Evolutionary conservation across 2,888 invertebrate genomes (phyloP), one percentile per base, ranked within the genome.

Genomic region (Nipponacmea schrenckii): DNA sequence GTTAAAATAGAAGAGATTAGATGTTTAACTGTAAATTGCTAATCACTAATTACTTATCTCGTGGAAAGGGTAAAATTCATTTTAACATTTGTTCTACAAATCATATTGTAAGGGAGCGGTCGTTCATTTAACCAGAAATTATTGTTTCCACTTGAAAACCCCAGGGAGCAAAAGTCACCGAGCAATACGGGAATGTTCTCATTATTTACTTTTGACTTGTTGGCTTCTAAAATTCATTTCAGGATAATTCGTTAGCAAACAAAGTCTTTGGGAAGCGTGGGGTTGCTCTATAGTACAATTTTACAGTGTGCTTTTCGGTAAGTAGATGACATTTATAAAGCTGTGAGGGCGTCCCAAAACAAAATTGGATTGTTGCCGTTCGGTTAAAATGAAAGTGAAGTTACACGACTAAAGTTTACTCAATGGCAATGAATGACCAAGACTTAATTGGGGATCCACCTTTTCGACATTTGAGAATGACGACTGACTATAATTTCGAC

Each of bases 221-320:
- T 69, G 69, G 64, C 69, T 69, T 69, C 64, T 64, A 69, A 69
- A 69, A 64, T 69, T 69, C 69, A 69, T 69, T 69, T 69, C 56
- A 56, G 56, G 24, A 56, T 56, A 56, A 56, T 56, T 56, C 56
- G 56, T 56, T 20, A 56, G 56, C 56, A 56, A 56, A 56, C 56
- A 56, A 56, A 56, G 56, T 56, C 14, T 56, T 56, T 56, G 56
- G 24, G 56, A 56, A 56, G 56, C 56, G 56, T 56, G 56, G 56
- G 56, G 56, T 56, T 56, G 56, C 56, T 24, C 56, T 20, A 20
- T 56, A 56, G 56, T 56, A 56, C 56, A 56, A 56, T 24, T 56
- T 56, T 56, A 56, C 56, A 56, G 56, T 56, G 56, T 56, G 56
- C 56, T 56, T 56, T 56, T 56, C 56, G 14, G 20, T 56, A 56